Conservation (phyloP, 2,888 invertebrate genomes). For the Bombyx huttoni region DNA sequence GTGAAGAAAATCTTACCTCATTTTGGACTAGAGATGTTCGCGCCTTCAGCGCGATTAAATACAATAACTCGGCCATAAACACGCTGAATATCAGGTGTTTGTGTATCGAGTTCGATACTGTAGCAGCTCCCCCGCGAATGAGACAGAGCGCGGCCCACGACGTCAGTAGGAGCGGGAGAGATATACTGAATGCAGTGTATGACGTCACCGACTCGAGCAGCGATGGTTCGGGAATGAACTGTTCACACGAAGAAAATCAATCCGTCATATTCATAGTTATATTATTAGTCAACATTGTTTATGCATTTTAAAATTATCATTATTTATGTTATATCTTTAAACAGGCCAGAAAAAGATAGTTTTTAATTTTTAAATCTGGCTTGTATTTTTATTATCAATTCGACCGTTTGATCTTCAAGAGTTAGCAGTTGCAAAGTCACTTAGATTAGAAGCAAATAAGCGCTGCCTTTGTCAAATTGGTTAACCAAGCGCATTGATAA, state of each 20-base stretch:
- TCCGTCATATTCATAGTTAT: neutral
- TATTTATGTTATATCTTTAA: too few relatives aligned
- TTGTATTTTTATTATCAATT: too few relatives aligned
- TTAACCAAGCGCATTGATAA: too few relatives aligned
- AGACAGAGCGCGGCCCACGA: slow-evolving; percentile 86
- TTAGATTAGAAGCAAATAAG: too few relatives aligned
- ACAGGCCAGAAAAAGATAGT: too few relatives aligned
- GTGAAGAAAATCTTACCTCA: slow-evolving; percentile 71
- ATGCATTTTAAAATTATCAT: too few relatives aligned
- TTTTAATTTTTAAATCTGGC: too few relatives aligned
- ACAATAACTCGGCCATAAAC: slow-evolving; percentile 87
- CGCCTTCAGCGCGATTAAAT: slow-evolving; percentile 89
- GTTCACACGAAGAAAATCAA: slow-evolving; percentile 13
- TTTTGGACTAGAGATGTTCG: slow-evolving; percentile 84
- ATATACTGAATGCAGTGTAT: slow-evolving; percentile 89
- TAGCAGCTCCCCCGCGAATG: slow-evolving; percentile 84
- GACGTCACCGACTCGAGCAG: slow-evolving; percentile 89
- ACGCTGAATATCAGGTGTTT: slow-evolving; percentile 94
- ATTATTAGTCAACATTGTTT: too few relatives aligned
- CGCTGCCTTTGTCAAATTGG: too few relatives aligned
- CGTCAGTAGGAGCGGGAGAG: slow-evolving; percentile 83
- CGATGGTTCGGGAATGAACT: slow-evolving; percentile 90
- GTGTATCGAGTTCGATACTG: slow-evolving; percentile 94
- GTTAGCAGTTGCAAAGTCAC: too few relatives aligned
- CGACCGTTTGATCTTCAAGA: too few relatives aligned